Base-by-base conservation (phyloP, 2,888 invertebrate genomes). In the Caenorhabditis doughertyi region DNA sequence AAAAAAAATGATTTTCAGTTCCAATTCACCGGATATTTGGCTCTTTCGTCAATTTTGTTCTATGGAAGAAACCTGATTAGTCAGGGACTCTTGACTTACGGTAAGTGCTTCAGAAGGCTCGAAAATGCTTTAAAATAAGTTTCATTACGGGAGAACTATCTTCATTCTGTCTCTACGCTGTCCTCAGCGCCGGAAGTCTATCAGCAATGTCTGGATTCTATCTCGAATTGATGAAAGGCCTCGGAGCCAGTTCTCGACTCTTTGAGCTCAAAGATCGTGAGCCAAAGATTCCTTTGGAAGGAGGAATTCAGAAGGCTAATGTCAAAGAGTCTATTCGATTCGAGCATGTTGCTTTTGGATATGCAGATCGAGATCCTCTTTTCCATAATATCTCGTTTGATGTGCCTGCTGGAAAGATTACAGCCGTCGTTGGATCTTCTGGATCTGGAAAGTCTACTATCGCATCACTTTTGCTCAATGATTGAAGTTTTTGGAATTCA, bases 381-480 rank as follows among this genome's bases (percentile, higher is more conserved):
- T 93, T 97, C 68, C 93, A 94, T 60, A 94, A 94, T 32, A 93
- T 97, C 25, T 94, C 93, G 85, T 93, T 97, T 35, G 93, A 74
- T 21, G 71, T 82, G 4, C 93, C 94, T 0, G 94, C 95, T 0
- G 95, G 95, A 11, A 94, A 94, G 83, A 94, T 96, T 0, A 94
- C 96, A 11, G 97, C 97, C 0, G 93, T 95, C n/a, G 95, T 98
- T 0, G 98, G 98, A 0, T 94, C 96, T 0, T 97, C 97, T 79
- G 98, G 98, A 0, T 96, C 96, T 29, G 98, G 98, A 0, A 98
- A 98, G 92, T 97, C 96, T 62, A 98, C 98, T 0, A 93, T 98
- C 77, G 96, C 95, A 0, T 93, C 95, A 0, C 93, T 98, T 1
- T 93, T 98, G 9, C 39, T 39, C n/a, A n/a, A n/a, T 93, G 96